Evolutionary conservation across 2,113 vertebrate genomes (phyloP), one percentile per base, ranked within the genome.

Genomic region (Megalops atlanticus): DNA sequence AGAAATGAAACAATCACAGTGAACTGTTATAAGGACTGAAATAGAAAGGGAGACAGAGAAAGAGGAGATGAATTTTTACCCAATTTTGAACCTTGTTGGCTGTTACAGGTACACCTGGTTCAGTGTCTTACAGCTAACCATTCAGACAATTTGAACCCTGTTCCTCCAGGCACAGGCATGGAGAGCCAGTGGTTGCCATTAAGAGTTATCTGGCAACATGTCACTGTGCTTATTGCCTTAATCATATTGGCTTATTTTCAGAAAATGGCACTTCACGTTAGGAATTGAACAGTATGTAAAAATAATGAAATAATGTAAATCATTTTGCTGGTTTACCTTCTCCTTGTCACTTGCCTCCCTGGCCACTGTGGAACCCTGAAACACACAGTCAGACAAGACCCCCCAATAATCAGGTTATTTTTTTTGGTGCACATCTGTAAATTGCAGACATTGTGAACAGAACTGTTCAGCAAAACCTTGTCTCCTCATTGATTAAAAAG

Each of bases 341-440:
- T 96, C 95, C 89, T 96, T 96, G 92, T 95, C 94, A 84, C 95
- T 95, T 75, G 95, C 95, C 91, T 96, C 95, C 93, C 95, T 92
- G 85, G 95, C 94, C 89, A 96, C 95, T 35, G 95, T 96, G 64
- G 95, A 96, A 85, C 95, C 95, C 95, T 96, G 92, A 87, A 93
- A 94, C 80, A 93, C 84, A 94, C 89, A 91, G 76, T 11, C 94
- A 95, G 79, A 77, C 11, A 69, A 54, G 79, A 45, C 54, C 18
- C 15, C 24, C n/a, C n/a, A n/a, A n/a, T n/a, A n/a, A n/a, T n/a
- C n/a, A n/a, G n/a, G n/a, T n/a, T n/a, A n/a, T n/a, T n/a, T n/a
- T n/a, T n/a, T n/a, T n/a, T n/a, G n/a, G n/a, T n/a, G n/a, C n/a
- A n/a, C n/a, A n/a, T n/a, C n/a, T n/a, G n/a, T n/a, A n/a, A n/a